These are phyloP conservation scores for Cylas formicarius DNA, from an alignment of 1,140 invertebrate species.

Conservation along the genomic window DNA sequence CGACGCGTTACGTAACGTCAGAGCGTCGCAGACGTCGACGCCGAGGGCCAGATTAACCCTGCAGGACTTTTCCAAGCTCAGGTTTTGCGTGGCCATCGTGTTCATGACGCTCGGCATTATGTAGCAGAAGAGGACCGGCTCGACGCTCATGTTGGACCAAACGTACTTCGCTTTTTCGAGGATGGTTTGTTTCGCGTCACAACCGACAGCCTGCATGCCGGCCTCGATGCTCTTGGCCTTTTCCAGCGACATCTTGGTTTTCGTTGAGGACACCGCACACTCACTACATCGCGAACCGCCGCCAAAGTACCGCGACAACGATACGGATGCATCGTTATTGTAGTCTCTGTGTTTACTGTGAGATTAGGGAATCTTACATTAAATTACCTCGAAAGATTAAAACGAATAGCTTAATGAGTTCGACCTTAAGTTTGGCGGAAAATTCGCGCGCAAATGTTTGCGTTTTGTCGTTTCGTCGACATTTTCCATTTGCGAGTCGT, in stretches of 20 bases:
- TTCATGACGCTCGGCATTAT: slow-evolving; percentile 47
- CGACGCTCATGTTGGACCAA: slow-evolving; percentile 45
- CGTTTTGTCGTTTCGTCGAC: no score
- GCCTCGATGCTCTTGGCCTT: slow-evolving; percentile 29
- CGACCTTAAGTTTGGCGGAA: no score
- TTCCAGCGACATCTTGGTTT: slow-evolving; percentile 24
- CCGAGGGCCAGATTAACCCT: slow-evolving; percentile 53
- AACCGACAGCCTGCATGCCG: slow-evolving; percentile 18
- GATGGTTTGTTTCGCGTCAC: slow-evolving; percentile 17
- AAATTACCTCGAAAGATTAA: no score
- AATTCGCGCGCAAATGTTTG: no score
- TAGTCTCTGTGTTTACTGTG: no score
- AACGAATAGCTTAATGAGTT: no score
- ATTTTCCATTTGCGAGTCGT: no score
- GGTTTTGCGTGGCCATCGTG: slow-evolving; percentile 48
- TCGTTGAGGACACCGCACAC: no score
- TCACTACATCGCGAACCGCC: no score
- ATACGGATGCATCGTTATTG: no score
- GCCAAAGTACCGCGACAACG: no score
- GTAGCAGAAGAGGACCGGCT: slow-evolving; percentile 48
- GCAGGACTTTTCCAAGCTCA: slow-evolving; percentile 57
- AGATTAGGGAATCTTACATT: no score
- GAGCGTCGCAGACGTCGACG: slow-evolving; percentile 50
- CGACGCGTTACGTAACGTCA: slow-evolving; percentile 45
- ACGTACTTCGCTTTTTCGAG: slow-evolving; percentile 23